Conservation (phyloP, 2,113 vertebrate species). For the Calonectris borealis region DNA sequence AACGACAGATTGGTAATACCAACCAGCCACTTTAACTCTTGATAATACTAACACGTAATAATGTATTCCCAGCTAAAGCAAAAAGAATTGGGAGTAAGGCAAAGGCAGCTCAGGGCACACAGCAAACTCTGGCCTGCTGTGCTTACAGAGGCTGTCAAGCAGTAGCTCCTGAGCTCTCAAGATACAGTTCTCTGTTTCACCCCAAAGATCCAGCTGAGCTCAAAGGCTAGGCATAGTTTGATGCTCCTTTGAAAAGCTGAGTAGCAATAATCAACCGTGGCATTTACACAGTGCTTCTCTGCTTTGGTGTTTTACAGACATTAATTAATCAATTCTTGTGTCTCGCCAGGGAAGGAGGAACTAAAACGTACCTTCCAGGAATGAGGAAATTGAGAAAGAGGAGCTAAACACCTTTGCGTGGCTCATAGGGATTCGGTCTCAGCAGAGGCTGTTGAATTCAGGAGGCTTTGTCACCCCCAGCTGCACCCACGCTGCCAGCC, state of each 20-base stretch:
- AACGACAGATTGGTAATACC: not conserved
- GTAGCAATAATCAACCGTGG: not conserved
- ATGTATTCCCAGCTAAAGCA: not conserved
- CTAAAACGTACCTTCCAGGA: not conserved
- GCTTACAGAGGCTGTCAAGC: not conserved
- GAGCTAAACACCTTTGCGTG: not conserved
- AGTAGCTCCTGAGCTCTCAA: not conserved
- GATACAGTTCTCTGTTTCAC: not conserved
- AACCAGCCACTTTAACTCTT: not conserved
- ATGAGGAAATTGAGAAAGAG: not conserved
- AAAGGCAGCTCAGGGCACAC: not conserved
- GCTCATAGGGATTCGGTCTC: not conserved
- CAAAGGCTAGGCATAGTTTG: not conserved
- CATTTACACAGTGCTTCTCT: not conserved
- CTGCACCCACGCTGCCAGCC: not conserved
- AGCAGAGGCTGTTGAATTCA: not conserved
- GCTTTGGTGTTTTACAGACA: not conserved
- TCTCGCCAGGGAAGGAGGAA: not conserved
- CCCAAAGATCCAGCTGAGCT: not conserved
- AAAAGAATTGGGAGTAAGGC: not conserved
- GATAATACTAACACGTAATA: not conserved
- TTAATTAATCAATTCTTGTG: not conserved
- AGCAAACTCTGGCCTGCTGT: not conserved
- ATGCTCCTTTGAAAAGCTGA: not conserved
- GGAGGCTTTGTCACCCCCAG: fast-evolving